Conservation (phyloP, 2,797 vertebrate genomes). For the Lepilemur septentrionalis region DNA sequence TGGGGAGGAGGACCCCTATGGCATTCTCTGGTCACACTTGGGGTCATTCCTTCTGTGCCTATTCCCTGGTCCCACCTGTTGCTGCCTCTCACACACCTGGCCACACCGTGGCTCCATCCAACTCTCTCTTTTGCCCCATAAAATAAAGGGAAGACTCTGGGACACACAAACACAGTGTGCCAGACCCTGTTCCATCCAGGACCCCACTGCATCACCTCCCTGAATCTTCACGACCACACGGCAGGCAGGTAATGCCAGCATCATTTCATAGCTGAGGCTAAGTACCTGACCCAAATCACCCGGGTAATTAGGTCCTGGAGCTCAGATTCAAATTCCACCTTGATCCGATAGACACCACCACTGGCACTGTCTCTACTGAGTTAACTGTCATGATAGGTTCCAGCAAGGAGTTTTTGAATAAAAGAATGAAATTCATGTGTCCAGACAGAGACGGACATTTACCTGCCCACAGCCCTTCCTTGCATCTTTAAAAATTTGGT, state of each 20-base stretch:
- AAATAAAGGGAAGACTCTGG: background rate
- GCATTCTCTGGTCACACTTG: background rate
- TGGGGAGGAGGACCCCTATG: background rate
- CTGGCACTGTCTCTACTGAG: background rate
- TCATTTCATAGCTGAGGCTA: fast-evolving
- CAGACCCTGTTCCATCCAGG: fast-evolving
- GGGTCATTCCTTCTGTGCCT: background rate
- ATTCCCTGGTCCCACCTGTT: background rate
- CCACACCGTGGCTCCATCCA: background rate
- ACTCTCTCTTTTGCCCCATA: background rate
- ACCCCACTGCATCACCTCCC: fast-evolving
- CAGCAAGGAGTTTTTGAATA: fast-evolving
- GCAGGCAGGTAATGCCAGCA: background rate
- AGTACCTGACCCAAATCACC: background rate
- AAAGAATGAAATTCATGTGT: background rate
- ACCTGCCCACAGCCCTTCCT: too few species aligned
- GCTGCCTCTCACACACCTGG: background rate
- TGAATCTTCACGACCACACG: fast-evolving
- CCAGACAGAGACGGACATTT: background rate
- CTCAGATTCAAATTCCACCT: background rate
- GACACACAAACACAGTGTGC: fast-evolving
- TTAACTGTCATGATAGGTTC: background rate
- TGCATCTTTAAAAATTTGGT: too few species aligned
- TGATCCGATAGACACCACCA: fast-evolving
- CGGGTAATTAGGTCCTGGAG: background rate